A percentile compares a stretch with the other conserved stretches of the same genome.
Evolutionary conservation across 2,797 vertebrate genomes (phyloP).

Genomic region (Arnoldichthys spilopterus): DNA sequence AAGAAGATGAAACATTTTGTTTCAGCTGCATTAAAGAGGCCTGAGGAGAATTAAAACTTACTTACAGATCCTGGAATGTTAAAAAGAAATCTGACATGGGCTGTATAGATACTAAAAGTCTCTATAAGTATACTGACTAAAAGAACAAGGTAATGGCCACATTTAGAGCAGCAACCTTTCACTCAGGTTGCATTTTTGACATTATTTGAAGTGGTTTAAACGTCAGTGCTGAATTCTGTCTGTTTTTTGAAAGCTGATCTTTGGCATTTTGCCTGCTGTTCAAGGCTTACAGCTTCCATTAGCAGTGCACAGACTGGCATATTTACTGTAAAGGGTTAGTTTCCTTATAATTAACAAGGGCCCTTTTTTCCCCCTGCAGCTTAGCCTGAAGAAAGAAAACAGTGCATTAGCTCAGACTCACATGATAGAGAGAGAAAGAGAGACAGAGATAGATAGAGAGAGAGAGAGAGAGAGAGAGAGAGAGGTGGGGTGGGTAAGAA

Average conservation of each 20-base stretch:
- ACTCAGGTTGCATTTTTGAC: not conserved
- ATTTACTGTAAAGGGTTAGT: slow-evolving; percentile 39
- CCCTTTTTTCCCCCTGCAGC: slow-evolving; percentile 19
- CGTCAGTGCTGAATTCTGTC: not conserved
- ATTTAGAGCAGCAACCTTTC: not conserved
- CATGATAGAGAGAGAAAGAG: not conserved
- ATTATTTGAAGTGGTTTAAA: slow-evolving; percentile 17
- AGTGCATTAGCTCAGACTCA: slow-evolving; percentile 42
- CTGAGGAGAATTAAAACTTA: not conserved
- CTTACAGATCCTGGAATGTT: not conserved
- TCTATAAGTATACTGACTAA: not conserved
- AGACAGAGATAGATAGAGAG: not conserved
- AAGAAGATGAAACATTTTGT: not conserved
- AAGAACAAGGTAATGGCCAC: too few relatives aligned
- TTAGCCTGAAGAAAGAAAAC: slow-evolving; percentile 28
- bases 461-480: not conserved
- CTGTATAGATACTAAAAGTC: not conserved
- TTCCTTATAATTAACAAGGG: slow-evolving; percentile 52
- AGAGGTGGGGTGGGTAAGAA: not conserved
- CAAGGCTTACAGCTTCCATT: slow-evolving; percentile 40
- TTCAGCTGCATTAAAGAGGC: not conserved
- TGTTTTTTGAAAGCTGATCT: slow-evolving; percentile 28
- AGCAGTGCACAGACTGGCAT: slow-evolving; percentile 8
- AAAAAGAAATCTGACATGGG: not conserved
- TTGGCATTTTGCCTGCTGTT: slow-evolving; percentile 40